Evolutionary conservation across 1,140 invertebrate genomes (phyloP), one percentile per base, ranked within the genome.

Genomic region (Stegodyphus mimosarum): DNA sequence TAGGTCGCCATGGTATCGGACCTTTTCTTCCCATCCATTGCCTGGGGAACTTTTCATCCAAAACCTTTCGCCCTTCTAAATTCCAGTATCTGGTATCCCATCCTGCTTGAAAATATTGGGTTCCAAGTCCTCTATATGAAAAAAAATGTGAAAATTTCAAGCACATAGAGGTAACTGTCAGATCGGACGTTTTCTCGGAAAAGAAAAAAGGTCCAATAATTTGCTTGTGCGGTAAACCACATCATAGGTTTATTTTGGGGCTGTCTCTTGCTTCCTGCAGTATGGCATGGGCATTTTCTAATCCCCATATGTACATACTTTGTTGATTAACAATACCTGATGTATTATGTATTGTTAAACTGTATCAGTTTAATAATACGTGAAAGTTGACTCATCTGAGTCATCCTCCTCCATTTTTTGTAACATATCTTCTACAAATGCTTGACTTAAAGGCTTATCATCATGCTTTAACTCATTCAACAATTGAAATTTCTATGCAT

Each of bases 251-350:
- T 67, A 13, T 6, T 67, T 67, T 17, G 6, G 64, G 17, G 11
- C 64, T 67, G 64, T 67, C 17, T 67, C 11, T 67, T 15, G 17
- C 17, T n/a, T 67, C 17, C 17, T 67, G 1, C 5, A 67, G 15
- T 18, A 7, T 17, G 13, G 64, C 64, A 67, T 17, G 5, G 6
- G 64, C 1, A 67, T 13, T 67, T 67, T 67, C 64, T 67, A 67
- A 67, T 67, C 64, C 64, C 6, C 13, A 67, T 67, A 67, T 67
- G 1, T 18, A 6, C 7, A 18, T 67, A 67, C 5, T 60, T 1
- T 60, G 55, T 60, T 60, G 6, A n/a, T 67, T 67, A 67, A 18
- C 11, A 67, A n/a, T 67, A 67, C 64, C 64, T n/a, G 64, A 33
- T 3, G 3, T 33, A 33, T 33, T 3, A 33, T 33, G 33, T 33